Conservation (phyloP, 2,113 vertebrate genomes). For the Phaethornis superciliosus region DNA sequence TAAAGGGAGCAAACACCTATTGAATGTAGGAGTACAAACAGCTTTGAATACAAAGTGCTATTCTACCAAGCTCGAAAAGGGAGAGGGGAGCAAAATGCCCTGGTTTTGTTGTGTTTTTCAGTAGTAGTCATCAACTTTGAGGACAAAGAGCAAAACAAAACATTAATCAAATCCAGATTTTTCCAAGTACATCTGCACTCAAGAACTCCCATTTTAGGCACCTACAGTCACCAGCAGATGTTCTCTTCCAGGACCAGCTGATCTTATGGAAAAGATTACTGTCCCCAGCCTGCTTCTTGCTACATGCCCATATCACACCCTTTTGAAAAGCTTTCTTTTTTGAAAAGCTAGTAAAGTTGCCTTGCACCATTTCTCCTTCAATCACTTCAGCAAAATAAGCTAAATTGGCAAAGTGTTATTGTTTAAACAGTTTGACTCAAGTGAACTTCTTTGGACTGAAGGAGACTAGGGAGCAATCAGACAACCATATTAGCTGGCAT, state of each 20-base stretch:
- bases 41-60: slow-evolving; percentile 32
- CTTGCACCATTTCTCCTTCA: slow-evolving; percentile 4
- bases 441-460: background rate
- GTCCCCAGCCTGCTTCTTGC: background rate
- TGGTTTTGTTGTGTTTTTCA: slow-evolving; percentile 53
- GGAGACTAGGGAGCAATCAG: background rate
- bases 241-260: slow-evolving; percentile 51
- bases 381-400: slow-evolving; percentile 13
- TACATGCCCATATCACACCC: background rate
- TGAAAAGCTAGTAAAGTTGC: background rate
- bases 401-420: background rate
- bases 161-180: slow-evolving; percentile 65
- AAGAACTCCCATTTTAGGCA: slow-evolving; percentile 56
- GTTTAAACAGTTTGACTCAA: background rate
- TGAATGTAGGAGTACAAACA: slow-evolving; percentile 33
- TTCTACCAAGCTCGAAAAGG: background rate
- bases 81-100: slow-evolving; percentile 25
- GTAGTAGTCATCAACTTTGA: slow-evolving; percentile 50
- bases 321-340: background rate
- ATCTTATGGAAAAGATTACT: slow-evolving; percentile 26
- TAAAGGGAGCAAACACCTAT: slow-evolving; percentile 36
- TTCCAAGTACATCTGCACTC: slow-evolving; percentile 48
- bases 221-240: slow-evolving; percentile 55
- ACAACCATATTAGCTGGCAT: slow-evolving; percentile 18
- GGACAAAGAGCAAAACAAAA: slow-evolving; percentile 65